Conservation (phyloP, 2,888 invertebrate genomes). For the Drosophila emarginata region DNA sequence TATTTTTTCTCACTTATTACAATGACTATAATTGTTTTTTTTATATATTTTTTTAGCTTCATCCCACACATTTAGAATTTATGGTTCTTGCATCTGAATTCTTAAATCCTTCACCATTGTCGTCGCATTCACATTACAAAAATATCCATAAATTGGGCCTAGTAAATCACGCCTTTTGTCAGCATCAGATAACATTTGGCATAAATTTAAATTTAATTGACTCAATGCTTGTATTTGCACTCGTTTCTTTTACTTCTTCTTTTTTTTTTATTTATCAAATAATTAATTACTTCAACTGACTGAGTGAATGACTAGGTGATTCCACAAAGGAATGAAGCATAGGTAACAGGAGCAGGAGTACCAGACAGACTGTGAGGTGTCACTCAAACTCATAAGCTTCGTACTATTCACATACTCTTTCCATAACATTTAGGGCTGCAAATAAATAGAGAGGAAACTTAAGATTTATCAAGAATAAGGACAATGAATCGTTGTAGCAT, state of each 20-base stretch:
- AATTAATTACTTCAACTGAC: constrained; percentile 65
- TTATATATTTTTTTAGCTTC: background rate
- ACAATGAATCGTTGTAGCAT: no score
- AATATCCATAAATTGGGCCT: background rate
- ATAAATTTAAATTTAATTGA: constrained; percentile 74
- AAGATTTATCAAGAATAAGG: no score
- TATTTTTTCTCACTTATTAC: no score
- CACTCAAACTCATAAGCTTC: background rate
- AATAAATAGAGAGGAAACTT: background rate
- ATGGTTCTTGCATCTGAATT: background rate
- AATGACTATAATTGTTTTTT: no score
- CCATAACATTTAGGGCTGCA: background rate
- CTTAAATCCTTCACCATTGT: no score
- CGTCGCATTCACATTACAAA: constrained; percentile 8
- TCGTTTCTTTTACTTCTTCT: background rate
- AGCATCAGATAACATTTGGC: constrained; percentile 64
- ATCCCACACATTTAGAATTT: background rate
- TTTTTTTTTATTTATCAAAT: constrained; percentile 57
- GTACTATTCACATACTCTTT: background rate
- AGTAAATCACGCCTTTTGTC: constrained; percentile 65
- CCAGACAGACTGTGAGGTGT: background rate
- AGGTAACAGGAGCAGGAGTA: background rate
- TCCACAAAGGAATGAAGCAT: background rate
- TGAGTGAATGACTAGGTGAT: constrained; percentile 18
- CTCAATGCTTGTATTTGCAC: constrained; percentile 59